Conservation (phyloP, 2,113 vertebrate genomes). For the Monopterus albus region DNA sequence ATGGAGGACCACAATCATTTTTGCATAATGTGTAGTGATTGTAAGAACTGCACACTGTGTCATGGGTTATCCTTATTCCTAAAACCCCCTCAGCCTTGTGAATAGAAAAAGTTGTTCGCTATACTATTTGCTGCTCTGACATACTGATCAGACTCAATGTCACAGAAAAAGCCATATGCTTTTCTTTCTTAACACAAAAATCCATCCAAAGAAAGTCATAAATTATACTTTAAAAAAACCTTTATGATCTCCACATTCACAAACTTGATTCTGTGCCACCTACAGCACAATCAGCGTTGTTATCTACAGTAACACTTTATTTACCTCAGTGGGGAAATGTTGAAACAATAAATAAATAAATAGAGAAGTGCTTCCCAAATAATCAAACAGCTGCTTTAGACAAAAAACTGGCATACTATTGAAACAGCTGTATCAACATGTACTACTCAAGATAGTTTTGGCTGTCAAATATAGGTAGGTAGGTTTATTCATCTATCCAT, state of each 20-base stretch:
- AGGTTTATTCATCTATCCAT: no score
- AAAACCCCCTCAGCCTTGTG: conserved; percentile 18
- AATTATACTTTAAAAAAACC: conserved; percentile 42
- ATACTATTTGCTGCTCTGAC: neutral
- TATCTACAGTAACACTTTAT: conserved; percentile 43
- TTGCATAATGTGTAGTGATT: neutral
- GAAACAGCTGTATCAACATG: conserved; percentile 1
- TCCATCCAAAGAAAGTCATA: conserved; percentile 53
- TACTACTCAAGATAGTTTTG: neutral
- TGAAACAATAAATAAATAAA: conserved; percentile 84
- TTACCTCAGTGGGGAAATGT: conserved; percentile 49
- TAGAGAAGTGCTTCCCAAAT: conserved; percentile 49
- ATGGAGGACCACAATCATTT: neutral
- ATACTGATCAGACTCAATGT: no score
- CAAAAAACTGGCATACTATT: conserved; percentile 15
- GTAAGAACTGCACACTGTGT: conserved; percentile 1
- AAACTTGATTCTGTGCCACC: conserved; percentile 18
- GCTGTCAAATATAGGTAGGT: no score
- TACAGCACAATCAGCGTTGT: conserved; percentile 20
- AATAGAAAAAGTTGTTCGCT: no score
- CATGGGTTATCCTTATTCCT: neutral
- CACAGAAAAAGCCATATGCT: no score
- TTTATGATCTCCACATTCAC: conserved; percentile 31
- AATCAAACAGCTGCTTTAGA: conserved; percentile 29
- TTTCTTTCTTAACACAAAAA: no score